Percentiles rank a stretch among this genome's conserved stretches.
These are phyloP conservation scores for Aradus depressus DNA, from an alignment of 2,888 invertebrate genomes.

Conservation along the genomic window DNA sequence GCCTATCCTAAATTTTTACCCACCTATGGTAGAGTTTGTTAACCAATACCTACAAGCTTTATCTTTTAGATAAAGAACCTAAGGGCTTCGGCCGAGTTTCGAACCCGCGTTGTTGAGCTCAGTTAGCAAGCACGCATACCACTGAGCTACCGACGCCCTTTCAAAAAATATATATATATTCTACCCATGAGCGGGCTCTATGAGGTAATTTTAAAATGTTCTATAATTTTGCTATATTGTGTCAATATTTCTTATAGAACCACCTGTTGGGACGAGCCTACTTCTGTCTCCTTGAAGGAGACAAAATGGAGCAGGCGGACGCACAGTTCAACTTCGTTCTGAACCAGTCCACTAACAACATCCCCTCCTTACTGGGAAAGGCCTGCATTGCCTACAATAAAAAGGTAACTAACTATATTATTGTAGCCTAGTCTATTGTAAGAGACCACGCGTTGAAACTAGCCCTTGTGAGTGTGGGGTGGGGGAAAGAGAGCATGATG, in stretches of 20 bases:
- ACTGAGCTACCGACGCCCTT: no score
- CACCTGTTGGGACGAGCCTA: slow-evolving; percentile 96
- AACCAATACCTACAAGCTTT: no score
- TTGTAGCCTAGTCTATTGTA: neutral
- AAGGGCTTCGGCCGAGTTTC: no score
- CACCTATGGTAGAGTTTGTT: no score
- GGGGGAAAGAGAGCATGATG: no score
- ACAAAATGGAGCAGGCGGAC: slow-evolving; percentile 99
- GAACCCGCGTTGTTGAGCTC: no score
- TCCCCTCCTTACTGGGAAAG: slow-evolving; percentile 93
- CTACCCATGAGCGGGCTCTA: neutral
- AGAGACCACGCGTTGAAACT: no score
- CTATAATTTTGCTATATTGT: neutral
- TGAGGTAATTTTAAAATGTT: neutral
- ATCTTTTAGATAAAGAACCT: no score
- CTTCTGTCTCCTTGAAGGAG: slow-evolving; percentile 94
- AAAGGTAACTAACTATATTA: slow-evolving; percentile 41
- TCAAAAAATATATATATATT: neutral
- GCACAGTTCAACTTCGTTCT: slow-evolving; percentile 98
- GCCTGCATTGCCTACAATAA: slow-evolving; percentile 98
- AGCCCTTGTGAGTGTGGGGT: no score
- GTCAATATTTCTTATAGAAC: slow-evolving; percentile 47
- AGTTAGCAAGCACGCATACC: no score
- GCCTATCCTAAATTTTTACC: no score
- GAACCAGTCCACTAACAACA: slow-evolving; percentile 89